Percentiles rank a stretch among this genome's conserved stretches.
Evolutionary conservation across 2,888 invertebrate genomes (phyloP).

Genomic region (Hylaea fasciaria): DNA sequence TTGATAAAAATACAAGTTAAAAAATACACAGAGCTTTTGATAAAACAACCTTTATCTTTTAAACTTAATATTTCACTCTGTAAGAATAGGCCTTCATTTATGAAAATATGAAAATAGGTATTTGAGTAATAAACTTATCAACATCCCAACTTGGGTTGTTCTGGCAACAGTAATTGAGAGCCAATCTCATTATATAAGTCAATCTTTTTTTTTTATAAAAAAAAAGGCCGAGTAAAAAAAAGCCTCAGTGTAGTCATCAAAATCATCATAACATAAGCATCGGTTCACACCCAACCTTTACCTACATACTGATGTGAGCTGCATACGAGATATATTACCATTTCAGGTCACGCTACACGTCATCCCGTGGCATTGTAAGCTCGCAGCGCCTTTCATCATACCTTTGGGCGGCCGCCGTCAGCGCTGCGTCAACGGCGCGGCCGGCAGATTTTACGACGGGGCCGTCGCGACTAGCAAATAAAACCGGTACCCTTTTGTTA

Average conservation of each 20-base stretch:
- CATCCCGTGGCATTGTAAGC: constrained; percentile 4
- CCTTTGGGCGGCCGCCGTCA: constrained; percentile 37
- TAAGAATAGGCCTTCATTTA: too few relatives aligned
- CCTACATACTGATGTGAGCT: neutral
- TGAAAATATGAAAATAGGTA: too few relatives aligned
- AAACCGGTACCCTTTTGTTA: constrained; percentile 62
- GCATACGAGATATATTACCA: neutral
- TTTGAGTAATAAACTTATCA: too few relatives aligned
- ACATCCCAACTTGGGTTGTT: too few relatives aligned
- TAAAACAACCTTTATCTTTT: too few relatives aligned
- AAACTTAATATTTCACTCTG: too few relatives aligned
- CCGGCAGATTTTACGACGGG: constrained; percentile 48
- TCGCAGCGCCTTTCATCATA: constrained; percentile 12
- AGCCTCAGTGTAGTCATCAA: too few relatives aligned
- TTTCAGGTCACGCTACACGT: constrained; percentile 1
- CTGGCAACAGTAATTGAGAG: too few relatives aligned
- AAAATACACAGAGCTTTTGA: neutral
- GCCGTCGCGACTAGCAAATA: constrained; percentile 58
- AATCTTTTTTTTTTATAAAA: too few relatives aligned
- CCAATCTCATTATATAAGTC: too few relatives aligned
- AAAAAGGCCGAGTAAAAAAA: too few relatives aligned
- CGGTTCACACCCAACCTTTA: neutral
- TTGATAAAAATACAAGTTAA: neutral
- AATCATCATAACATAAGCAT: neutral
- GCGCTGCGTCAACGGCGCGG: constrained; percentile 46